Evolutionary conservation across 2,113 vertebrate genomes (phyloP).

Genomic region (Odocoileus hemionus): DNA sequence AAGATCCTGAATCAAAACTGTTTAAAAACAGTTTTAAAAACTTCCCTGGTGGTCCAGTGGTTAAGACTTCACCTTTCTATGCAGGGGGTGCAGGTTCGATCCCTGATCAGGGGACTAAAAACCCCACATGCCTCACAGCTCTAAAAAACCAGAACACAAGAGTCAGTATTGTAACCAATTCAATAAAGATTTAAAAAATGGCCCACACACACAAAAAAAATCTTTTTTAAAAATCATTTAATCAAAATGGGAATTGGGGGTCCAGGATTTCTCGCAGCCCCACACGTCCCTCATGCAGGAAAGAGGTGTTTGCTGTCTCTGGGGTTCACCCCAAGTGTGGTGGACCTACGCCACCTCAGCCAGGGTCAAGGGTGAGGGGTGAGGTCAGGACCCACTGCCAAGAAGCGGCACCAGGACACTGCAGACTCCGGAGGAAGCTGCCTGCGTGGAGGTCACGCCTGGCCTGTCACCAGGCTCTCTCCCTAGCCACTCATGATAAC

Average conservation of each 20-base stretch:
- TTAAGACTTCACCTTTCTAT: neutral
- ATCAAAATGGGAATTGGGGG: neutral
- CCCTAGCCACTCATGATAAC: slow-evolving; percentile 40
- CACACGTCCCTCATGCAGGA: neutral
- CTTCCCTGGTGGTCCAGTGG: neutral
- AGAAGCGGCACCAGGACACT: neutral
- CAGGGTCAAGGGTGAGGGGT: neutral
- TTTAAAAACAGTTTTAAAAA: neutral
- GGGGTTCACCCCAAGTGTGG: neutral
- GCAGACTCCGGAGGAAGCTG: neutral
- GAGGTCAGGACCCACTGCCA: neutral
- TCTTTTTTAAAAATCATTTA: neutral
- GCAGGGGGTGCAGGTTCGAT: neutral
- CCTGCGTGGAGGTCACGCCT: neutral
- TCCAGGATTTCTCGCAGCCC: neutral
- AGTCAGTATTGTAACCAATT: neutral
- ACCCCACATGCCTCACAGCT: neutral
- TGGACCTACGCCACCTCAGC: neutral
- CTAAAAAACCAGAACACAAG: neutral
- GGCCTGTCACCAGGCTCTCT: slow-evolving; percentile 12
- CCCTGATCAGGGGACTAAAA: neutral
- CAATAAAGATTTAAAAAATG: neutral
- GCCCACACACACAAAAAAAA: neutral
- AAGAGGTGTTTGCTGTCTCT: neutral
- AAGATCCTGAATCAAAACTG: neutral